phyloP scores from a whole-genome alignment of 92 coral and sea anemone species.

The Paragorgia papillata region DNA sequence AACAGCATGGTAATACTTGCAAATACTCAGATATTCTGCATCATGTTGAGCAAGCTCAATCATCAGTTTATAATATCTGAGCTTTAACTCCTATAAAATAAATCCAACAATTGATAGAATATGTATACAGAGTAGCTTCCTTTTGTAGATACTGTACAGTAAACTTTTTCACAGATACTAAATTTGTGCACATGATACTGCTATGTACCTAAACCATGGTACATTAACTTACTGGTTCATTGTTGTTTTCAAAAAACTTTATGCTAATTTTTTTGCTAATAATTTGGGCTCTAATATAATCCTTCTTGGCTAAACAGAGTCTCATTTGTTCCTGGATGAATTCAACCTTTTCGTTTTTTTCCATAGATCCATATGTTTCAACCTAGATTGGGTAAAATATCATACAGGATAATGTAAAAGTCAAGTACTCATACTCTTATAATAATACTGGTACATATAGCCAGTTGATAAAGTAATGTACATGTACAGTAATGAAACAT shows the following conservation, averaged over 20 bases:
- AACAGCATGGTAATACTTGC: conserved; percentile 94
- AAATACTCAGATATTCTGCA: conserved; percentile 78
- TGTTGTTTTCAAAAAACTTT: conserved; percentile 90
- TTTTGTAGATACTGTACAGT: not conserved
- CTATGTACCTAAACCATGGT: no score
- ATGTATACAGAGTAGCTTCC: not conserved
- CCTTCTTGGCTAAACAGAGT: conserved; percentile 92
- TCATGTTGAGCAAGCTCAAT: conserved; percentile 91
- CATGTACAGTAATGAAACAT: no score
- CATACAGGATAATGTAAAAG: no score
- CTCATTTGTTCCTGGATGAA: conserved; percentile 96
- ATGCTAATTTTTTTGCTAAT: conserved; percentile 98
- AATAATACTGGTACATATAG: no score
- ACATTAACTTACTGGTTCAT: conserved; percentile 79
- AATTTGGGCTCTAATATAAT: conserved; percentile 91
- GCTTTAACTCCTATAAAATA: conserved; percentile 73
- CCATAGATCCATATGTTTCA: conserved; percentile 99
- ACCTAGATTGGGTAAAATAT: conserved; percentile 60
- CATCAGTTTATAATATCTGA: conserved; percentile 86
- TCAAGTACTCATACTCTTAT: no score
- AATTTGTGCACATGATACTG: not conserved
- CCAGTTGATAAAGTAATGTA: no score
- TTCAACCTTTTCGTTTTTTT: conserved; percentile 90
- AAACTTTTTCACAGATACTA: not conserved
- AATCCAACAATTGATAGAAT: not conserved